Evolutionary conservation across 2,113 vertebrate genomes (phyloP).

Genomic region (Campylorhamphus procurvoides): DNA sequence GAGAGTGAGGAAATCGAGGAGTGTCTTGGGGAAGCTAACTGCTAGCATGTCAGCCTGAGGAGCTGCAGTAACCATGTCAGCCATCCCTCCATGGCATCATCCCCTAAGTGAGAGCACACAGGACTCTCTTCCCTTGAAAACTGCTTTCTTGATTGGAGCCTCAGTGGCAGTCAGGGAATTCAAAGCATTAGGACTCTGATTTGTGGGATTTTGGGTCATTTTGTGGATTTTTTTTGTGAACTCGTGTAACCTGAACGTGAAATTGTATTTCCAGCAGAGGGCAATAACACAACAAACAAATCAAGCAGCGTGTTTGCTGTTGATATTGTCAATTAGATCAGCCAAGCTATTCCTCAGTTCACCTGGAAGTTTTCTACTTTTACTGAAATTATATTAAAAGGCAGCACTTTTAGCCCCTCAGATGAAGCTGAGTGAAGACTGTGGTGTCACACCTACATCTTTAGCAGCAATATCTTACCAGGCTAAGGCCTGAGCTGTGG

Average conservation of each 20-base stretch:
- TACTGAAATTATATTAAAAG: background rate
- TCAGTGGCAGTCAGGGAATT: background rate
- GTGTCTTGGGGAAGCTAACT: background rate
- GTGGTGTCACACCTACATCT: background rate
- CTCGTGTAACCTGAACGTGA: background rate
- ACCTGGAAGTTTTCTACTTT: background rate
- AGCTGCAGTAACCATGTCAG: background rate
- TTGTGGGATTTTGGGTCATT: background rate
- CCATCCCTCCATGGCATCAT: background rate
- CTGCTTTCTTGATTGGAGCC: background rate
- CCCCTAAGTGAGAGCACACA: fast-evolving
- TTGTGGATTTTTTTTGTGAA: background rate
- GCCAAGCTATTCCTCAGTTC: background rate
- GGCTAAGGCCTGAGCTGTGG: background rate
- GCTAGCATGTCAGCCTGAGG: background rate
- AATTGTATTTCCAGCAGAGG: constrained; percentile 35
- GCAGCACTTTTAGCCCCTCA: background rate
- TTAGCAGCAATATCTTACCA: background rate
- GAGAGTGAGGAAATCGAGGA: background rate
- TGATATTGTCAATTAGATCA: background rate
- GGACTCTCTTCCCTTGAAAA: background rate
- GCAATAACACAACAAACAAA: constrained; percentile 4
- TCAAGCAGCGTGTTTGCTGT: background rate
- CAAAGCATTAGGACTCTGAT: background rate
- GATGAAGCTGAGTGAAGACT: background rate